These are phyloP conservation scores for Hyaena hyaena DNA, from an alignment of 2,113 vertebrate species.

Conservation along the genomic window DNA sequence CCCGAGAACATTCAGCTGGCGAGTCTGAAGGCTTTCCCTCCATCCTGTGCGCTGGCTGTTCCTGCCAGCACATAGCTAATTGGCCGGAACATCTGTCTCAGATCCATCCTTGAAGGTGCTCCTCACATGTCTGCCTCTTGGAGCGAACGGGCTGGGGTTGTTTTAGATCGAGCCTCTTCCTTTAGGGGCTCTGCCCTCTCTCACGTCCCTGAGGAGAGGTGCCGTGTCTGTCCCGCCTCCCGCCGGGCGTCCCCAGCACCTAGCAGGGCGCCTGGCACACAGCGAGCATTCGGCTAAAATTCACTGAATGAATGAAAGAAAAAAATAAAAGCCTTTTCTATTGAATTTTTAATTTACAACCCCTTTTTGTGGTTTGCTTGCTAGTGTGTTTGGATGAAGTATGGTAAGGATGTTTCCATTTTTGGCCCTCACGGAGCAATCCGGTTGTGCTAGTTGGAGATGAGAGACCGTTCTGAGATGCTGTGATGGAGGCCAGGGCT, in stretches of 20 bases:
- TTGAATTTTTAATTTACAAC: conserved; percentile 84
- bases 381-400: conserved; percentile 85
- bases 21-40: not conserved
- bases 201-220: not conserved
- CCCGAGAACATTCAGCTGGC: not conserved
- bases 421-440: not conserved
- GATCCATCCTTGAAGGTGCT: not conserved
- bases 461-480: not conserved
- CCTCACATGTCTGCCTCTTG: not conserved
- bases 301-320: conserved; percentile 10
- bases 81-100: too few relatives aligned
- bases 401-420: conserved; percentile 78
- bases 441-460: not conserved
- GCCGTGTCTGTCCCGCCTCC: not conserved
- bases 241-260: not conserved
- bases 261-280: fast-evolving
- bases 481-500: not conserved
- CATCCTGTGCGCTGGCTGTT: not conserved
- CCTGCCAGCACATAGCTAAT: not conserved
- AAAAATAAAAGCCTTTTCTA: conserved; percentile 49
- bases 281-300: not conserved
- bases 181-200: not conserved
- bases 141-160: not conserved
- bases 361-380: conserved; percentile 72
- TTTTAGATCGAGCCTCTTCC: not conserved